Percentiles rank a stretch among this genome's conserved stretches.
These are phyloP conservation scores for Bilobella aurantiaca DNA, from an alignment of 1,140 invertebrate genomes.

Conservation along the genomic window DNA sequence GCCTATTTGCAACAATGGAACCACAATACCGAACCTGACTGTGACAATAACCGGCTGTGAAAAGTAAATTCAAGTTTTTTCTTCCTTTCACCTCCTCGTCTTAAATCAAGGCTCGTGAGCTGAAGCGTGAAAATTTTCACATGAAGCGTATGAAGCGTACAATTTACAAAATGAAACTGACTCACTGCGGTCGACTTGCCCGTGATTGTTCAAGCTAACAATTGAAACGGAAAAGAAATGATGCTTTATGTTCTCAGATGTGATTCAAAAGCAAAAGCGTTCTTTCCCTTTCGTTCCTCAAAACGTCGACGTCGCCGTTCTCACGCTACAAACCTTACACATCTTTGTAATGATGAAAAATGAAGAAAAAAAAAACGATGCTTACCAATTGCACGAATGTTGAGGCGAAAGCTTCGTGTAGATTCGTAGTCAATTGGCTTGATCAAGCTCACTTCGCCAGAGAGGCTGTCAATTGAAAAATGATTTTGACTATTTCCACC, in stretches of 20 bases:
- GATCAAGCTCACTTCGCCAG: constrained; percentile 68
- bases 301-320: no score
- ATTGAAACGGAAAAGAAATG: no score
- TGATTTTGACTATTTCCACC: constrained; percentile 86
- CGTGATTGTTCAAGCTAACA: no score
- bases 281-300: no score
- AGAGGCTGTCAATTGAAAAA: constrained; percentile 85
- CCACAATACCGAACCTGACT: not conserved
- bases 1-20: not conserved
- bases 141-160: no score
- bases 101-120: not conserved
- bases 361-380: not conserved
- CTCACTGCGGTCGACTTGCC: no score
- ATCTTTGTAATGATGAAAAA: not conserved
- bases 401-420: constrained; percentile 68
- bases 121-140: not conserved
- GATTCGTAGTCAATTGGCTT: constrained; percentile 85
- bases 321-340: no score
- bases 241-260: no score
- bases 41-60: not conserved
- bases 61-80: not conserved
- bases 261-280: no score
- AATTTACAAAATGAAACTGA: no score
- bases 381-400: constrained; percentile 73
- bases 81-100: not conserved